These are phyloP conservation scores for Agrilus biguttatus DNA, from an alignment of 2,888 invertebrate genomes.

Conservation along the genomic window DNA sequence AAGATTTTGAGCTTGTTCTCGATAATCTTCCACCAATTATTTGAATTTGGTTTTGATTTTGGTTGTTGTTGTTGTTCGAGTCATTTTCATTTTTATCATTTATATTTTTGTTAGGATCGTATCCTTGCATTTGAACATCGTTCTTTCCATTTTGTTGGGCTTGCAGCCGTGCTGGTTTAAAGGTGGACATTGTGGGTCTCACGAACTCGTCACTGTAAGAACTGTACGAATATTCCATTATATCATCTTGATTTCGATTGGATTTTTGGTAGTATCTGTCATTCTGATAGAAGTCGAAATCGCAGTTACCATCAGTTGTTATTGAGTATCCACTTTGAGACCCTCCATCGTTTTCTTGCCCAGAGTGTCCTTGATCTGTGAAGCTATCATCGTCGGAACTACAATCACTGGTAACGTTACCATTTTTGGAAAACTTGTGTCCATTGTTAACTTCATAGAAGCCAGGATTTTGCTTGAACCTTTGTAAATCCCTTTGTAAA, in stretches of 20 bases:
- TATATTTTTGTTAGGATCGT: no score
- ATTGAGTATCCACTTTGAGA: slow-evolving; percentile 39
- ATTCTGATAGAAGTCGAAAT: slow-evolving; percentile 44
- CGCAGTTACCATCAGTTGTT: slow-evolving; percentile 48
- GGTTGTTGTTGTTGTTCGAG: not conserved
- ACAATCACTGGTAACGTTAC: slow-evolving; percentile 6
- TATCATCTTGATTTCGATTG: not conserved
- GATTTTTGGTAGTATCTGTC: slow-evolving; percentile 13
- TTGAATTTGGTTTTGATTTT: slow-evolving; percentile 5
- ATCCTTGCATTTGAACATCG: no score
- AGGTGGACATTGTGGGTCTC: no score
- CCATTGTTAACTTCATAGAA: slow-evolving; percentile 6
- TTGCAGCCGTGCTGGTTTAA: no score
- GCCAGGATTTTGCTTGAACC: slow-evolving; percentile 11
- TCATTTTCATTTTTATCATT: not conserved
- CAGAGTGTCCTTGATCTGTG: slow-evolving; percentile 25
- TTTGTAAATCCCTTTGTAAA: slow-evolving; percentile 15
- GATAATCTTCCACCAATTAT: slow-evolving; percentile 4
- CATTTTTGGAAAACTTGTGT: slow-evolving; percentile 4
- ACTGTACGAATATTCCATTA: not conserved
- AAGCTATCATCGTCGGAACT: slow-evolving; percentile 25
- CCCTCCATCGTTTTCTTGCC: slow-evolving; percentile 14
- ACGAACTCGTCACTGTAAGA: not conserved
- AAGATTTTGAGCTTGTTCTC: not conserved
- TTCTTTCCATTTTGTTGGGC: no score